Base-by-base conservation (phyloP, 2,888 invertebrate species). In the Epinotia demarniana region DNA sequence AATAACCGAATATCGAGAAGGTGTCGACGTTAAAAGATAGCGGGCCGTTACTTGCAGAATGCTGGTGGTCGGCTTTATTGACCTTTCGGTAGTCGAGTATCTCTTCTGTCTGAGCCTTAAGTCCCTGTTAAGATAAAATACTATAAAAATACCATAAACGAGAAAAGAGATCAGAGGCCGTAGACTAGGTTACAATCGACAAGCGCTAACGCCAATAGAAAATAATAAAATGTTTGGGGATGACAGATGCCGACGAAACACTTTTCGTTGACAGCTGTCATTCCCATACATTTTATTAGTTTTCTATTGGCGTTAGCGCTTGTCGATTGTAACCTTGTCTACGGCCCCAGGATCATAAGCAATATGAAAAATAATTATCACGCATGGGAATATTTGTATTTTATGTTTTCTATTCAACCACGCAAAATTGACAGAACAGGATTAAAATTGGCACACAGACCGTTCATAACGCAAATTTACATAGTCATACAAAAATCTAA, bases 21-120 rank as follows among this genome's bases (percentile, higher is more conserved):
- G 93, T 92, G 92, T 91, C 89, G 90, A 93, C 88, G 86, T 87
- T 87, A 89, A 84, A 83, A 87, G 87, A 89, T 87, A 87, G 80
- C 79, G 86, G 82, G 78, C 87, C 89, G 88, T 91, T 90, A 90
- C 89, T 87, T 86, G 90, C 89, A 87, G 83, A 86, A 87, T 84
- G 87, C 86, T 84, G 91, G 92, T 92, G 91, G 92, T 89, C 92
- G 84, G 78, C 81, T n/a, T 61, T 75, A 57, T 72, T 55, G 75
- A 66, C 69, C 76, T 60, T 33, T 27, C 1, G 16, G 61, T 33
- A 49, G 16, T 16, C 16, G 49, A 49, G 33, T 33, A 33, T 8
- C 33, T n/a, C 33, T 6, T 33, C 33, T 33, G n/a, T n/a, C 1
- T 0, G 33, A 33, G 33, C 33, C 33, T 33, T 33, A 33, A 4